Evolutionary conservation across 2,797 vertebrate species (phyloP), one percentile per base, ranked within the genome.

Genomic region (Typhlichthys subterraneus): DNA sequence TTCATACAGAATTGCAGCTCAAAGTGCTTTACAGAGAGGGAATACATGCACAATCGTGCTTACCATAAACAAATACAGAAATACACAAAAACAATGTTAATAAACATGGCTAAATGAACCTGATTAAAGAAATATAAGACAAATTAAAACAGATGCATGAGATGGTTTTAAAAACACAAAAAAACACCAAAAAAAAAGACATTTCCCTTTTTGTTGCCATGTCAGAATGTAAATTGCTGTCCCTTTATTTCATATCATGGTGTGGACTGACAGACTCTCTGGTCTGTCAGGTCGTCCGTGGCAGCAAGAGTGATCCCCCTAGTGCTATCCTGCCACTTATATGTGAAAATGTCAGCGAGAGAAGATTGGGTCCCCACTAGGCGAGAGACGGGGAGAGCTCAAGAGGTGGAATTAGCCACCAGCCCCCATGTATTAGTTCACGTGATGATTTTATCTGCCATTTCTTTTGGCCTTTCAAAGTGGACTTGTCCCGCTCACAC

Each of bases 341-440:
- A 88, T 79, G 67, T 68, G 50, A 56, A 86, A 84, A 79, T 81
- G 75, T 82, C 77, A 81, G 63, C 63, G 67, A 42, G 38, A 1
- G 38, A 42, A 42, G 38, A 42, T 42, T 9, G 38, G 23, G 38
- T 42, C 38, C 9, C 9, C 38, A 42, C 38, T 76, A 80, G 77
- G 76, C 69, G 79, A 76, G 69, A 76, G 62, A 60, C 61, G 47
- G 58, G 48, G 56, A 60, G 63, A 73, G 55, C 48, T 48, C 9
- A 10, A 69, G 56, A 53, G 59, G 49, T 54, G 47, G 59, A 69
- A 76, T 72, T 53, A 68, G 62, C 55, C 68, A 64, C 67, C 70
- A 60, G 58, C 45, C 46, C 23, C 72, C 38, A 53, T 42, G 51
- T 58, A 42, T 63, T 55, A 66, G 70, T 61, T 81, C 66, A 61